Conservation (phyloP, 2,888 invertebrate genomes). For the Oscheius sp. region DNA sequence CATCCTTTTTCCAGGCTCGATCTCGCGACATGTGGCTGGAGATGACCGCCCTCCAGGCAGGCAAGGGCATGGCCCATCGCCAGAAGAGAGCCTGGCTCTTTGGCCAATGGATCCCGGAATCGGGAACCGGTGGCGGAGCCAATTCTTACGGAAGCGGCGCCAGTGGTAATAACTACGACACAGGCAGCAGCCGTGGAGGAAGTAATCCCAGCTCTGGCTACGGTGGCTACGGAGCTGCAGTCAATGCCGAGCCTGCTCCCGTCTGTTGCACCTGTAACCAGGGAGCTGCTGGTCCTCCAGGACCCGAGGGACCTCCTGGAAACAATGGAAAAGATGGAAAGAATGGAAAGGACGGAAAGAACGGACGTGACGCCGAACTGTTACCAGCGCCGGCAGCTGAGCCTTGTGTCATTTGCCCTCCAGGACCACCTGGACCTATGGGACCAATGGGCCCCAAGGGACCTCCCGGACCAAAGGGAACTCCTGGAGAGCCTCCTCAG, state of each 20-base stretch:
- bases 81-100: slow-evolving; percentile 68
- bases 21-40: slow-evolving; percentile 69
- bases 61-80: slow-evolving; percentile 61
- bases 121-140: slow-evolving; percentile 56
- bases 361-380: slow-evolving; percentile 62
- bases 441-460: slow-evolving; percentile 67
- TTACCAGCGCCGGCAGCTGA: slow-evolving; percentile 60
- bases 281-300: slow-evolving; percentile 65
- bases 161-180: slow-evolving; percentile 27
- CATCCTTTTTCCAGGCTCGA: slow-evolving; percentile 51
- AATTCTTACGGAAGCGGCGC: slow-evolving; percentile 1
- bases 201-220: slow-evolving; percentile 39
- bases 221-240: slow-evolving; percentile 65
- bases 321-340: slow-evolving; percentile 64
- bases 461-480: slow-evolving; percentile 71
- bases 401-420: slow-evolving; percentile 70
- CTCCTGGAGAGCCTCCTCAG: slow-evolving; percentile 63
- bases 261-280: slow-evolving; percentile 67
- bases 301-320: slow-evolving; percentile 67
- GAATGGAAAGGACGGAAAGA: slow-evolving; percentile 65
- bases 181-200: slow-evolving; percentile 35
- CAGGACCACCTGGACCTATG: slow-evolving; percentile 67
- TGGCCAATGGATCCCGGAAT: slow-evolving; percentile 67
- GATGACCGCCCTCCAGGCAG: slow-evolving; percentile 68
- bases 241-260: slow-evolving; percentile 63